Percentiles rank a stretch among this genome's conserved stretches.
phyloP scores from a whole-genome alignment of 2,888 invertebrate genomes.

The Agrypnus murinus region DNA sequence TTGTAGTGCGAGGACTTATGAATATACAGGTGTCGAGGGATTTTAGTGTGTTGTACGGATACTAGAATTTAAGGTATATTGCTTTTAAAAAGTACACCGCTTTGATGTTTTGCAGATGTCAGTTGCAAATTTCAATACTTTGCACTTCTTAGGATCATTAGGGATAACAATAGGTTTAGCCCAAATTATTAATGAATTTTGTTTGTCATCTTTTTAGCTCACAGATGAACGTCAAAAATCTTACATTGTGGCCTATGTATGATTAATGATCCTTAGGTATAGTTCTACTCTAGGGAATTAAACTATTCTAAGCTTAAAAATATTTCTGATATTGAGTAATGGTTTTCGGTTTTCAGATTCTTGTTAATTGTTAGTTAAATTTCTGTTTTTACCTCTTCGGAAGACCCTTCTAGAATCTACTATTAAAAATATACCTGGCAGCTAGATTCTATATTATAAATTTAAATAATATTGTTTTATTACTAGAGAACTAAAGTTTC shows the following conservation, averaged over 20 bases:
- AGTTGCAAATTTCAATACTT: slow-evolving; percentile 45
- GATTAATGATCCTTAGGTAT: slow-evolving; percentile 68
- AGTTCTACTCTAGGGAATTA: slow-evolving; percentile 67
- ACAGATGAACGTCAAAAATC: slow-evolving; percentile 68
- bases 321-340: slow-evolving; percentile 53
- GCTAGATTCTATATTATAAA: slow-evolving; percentile 63
- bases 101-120: slow-evolving; percentile 37
- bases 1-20: slow-evolving; percentile 38
- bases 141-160: slow-evolving; percentile 54
- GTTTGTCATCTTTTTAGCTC: slow-evolving; percentile 68
- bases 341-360: slow-evolving; percentile 40
- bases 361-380: slow-evolving; percentile 30
- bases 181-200: slow-evolving; percentile 74
- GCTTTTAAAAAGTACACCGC: slow-evolving; percentile 10
- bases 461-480: no score
- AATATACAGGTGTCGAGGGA: slow-evolving; percentile 29
- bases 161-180: slow-evolving; percentile 68
- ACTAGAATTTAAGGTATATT: slow-evolving; percentile 44
- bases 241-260: slow-evolving; percentile 70
- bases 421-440: slow-evolving; percentile 64
- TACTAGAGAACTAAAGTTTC: no score
- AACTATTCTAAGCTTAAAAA: slow-evolving; percentile 46
- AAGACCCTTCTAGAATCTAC: slow-evolving; percentile 63
- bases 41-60: slow-evolving; percentile 46
- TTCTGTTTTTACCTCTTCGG: slow-evolving; percentile 6